Evolutionary conservation across 2,113 vertebrate genomes (phyloP).

Genomic region (Corythornis cristatus): DNA sequence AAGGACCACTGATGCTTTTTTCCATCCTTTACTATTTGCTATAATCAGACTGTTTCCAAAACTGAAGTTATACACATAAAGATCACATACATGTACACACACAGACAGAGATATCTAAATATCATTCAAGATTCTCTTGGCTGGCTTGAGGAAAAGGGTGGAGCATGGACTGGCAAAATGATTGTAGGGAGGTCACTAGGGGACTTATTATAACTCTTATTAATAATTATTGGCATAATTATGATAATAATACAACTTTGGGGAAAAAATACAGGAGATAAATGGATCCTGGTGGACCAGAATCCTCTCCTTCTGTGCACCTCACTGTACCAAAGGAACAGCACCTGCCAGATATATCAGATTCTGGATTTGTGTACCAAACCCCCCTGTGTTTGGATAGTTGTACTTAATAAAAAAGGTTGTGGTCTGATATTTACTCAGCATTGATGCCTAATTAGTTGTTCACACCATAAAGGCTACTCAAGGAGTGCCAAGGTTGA

Average conservation of each 20-base stretch:
- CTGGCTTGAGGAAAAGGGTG: not conserved
- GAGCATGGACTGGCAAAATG: not conserved
- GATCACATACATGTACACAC: not conserved
- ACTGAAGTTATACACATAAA: not conserved
- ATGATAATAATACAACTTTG: not conserved
- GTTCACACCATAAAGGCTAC: not conserved
- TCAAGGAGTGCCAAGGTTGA: not conserved
- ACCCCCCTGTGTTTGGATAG: not conserved
- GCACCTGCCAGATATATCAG: not conserved
- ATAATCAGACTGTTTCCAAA: not conserved
- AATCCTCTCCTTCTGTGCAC: not conserved
- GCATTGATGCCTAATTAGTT: not conserved
- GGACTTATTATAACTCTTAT: not conserved
- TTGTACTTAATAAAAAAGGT: not conserved
- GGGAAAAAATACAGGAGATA: not conserved
- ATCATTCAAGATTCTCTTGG: not conserved
- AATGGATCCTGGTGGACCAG: not conserved
- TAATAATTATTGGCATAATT: not conserved
- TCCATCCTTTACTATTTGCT: not conserved
- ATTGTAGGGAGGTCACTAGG: not conserved
- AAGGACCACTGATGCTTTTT: not conserved
- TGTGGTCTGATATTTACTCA: not conserved
- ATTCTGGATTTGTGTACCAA: accelerated
- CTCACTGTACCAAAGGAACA: not conserved
- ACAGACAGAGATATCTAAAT: accelerated